Base-by-base conservation (phyloP, 2,113 vertebrate species). In the Dinomys branickii region DNA sequence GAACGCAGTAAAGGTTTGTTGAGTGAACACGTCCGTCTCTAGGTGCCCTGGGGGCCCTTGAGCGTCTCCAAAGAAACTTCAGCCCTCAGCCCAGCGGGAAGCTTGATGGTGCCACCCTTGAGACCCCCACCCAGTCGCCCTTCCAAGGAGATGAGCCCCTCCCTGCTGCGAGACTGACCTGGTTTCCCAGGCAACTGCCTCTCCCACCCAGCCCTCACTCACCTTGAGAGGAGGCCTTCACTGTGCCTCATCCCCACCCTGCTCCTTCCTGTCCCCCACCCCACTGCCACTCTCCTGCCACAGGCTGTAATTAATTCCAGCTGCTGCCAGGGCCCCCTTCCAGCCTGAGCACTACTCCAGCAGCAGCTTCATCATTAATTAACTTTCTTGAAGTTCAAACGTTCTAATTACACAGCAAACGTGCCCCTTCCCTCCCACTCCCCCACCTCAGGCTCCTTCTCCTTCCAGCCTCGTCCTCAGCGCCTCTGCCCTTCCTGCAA, bases 241-340 rank as follows among this genome's bases (percentile, higher is more conserved):
- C 47, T 20, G 28, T 73, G 77, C 47, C 73, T 65, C 67, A 2
- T 77, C 91, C 90, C 91, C 88, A 67, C 73, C 94, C 44, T 26
- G 58, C 88, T 96, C 92, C 88, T 95, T 94, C 96, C 95, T 95
- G 81, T 73, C 85, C 90, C 73, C 41, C 81, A 38, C 54, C 88
- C 71, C 28, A 35, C 41, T 3, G 95, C 93, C 98, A 95, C 93
- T 95, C 96, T 94, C 50, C 73, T 52, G 19, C 94, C 94, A 98
- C 96, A 98, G 97, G 97, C 96, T 98, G 97, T 98, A 98, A 99
- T 99, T 99, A 98, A 98, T 98, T 98, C 96, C 97, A 97, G 96
- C 97, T 71, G 54, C 98, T 97, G 98, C 98, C 98, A 98, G 97
- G 98, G 98, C 94, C 90, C 0, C 96, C 98, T 97, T 98, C 98